phyloP scores from a whole-genome alignment of 30 jellyfish, hydroid and myxozoan genomes.

The Hydractinia symbiolongicarpus region DNA sequence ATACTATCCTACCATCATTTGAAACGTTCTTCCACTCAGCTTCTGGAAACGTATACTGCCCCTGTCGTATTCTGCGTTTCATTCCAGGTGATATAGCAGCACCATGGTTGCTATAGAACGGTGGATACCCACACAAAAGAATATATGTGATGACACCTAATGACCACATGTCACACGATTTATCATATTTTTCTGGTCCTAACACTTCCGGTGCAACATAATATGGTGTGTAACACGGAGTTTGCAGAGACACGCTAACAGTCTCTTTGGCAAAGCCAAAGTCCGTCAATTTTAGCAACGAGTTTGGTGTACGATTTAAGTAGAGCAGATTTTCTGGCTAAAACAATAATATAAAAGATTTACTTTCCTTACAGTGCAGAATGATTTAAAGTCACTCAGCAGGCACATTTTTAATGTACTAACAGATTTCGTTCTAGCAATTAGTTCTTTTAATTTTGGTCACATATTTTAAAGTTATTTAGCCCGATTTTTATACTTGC shows the following conservation, averaged over 20 bases:
- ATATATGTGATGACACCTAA: slow-evolving; percentile 84
- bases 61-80: slow-evolving; percentile 90
- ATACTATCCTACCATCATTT: slow-evolving; percentile 37
- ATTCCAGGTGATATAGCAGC: slow-evolving; percentile 98
- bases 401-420: too few relatives aligned
- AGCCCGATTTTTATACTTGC: too few relatives aligned
- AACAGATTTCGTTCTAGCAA: too few relatives aligned
- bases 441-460: too few relatives aligned
- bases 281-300: slow-evolving; percentile 75
- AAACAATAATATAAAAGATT: not conserved
- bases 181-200: slow-evolving; percentile 92
- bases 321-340: slow-evolving; percentile 90
- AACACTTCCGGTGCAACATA: slow-evolving; percentile 96
- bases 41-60: slow-evolving; percentile 92
- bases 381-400: too few relatives aligned
- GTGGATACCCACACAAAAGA: slow-evolving; percentile 92
- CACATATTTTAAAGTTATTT: too few relatives aligned
- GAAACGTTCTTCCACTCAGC: slow-evolving; percentile 91
- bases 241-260: slow-evolving; percentile 78
- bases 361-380: not conserved
- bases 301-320: slow-evolving; percentile 42
- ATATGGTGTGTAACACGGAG: slow-evolving; percentile 95
- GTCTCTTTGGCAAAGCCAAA: slow-evolving; percentile 96
- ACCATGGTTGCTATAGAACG: slow-evolving; percentile 96
- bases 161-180: slow-evolving; percentile 98